Evolutionary conservation across 2,888 invertebrate species (phyloP).

Genomic region (Pristionchus mayeri): DNA sequence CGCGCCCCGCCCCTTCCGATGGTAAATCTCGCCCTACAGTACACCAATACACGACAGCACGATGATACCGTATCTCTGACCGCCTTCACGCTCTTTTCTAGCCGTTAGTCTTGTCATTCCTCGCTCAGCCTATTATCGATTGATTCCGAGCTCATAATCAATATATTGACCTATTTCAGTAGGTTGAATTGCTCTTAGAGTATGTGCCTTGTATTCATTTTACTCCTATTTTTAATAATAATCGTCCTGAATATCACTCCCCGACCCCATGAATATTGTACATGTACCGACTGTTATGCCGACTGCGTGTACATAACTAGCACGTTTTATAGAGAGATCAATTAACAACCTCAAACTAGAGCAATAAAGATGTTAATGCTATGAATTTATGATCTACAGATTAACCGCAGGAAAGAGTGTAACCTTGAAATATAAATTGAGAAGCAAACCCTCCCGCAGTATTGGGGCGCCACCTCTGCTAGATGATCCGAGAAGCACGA

Average conservation of each 20-base stretch:
- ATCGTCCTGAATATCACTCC: not conserved
- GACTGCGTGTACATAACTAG: conserved; percentile 2
- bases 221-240: not conserved
- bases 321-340: not conserved
- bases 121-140: conserved; percentile 1
- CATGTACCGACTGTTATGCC: conserved; percentile 20
- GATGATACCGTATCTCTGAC: conserved; percentile 23
- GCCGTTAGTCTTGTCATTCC: conserved; percentile 38
- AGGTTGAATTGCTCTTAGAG: conserved; percentile 29
- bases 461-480: no score
- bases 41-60: conserved; percentile 32
- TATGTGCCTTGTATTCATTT: not conserved
- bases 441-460: no score
- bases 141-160: not conserved
- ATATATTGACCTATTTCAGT: not conserved
- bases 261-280: not conserved
- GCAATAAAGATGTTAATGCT: conserved; percentile 31
- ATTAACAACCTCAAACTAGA: not conserved
- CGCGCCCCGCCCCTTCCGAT: not conserved
- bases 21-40: conserved; percentile 34
- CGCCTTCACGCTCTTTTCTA: not conserved
- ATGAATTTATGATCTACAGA: no score
- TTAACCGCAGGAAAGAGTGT: no score
- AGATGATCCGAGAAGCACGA: no score
- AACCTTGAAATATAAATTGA: no score